phyloP scores from a whole-genome alignment of 2,888 invertebrate genomes.

The Spodoptera picta region DNA sequence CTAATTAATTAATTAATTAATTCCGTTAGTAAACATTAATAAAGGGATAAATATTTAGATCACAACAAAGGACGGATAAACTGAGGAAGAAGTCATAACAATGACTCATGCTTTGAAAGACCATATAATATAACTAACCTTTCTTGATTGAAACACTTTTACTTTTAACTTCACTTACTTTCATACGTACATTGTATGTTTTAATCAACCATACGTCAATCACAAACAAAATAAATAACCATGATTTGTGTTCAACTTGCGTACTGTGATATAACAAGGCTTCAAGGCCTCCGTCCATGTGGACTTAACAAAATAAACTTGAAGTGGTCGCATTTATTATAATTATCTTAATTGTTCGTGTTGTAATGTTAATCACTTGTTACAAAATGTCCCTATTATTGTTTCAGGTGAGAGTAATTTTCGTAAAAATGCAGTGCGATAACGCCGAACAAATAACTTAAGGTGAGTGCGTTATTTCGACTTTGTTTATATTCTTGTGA shows the following conservation, averaged over 20 bases:
- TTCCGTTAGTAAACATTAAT: constrained; percentile 13
- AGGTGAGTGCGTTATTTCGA: constrained; percentile 60
- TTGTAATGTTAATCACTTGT: constrained; percentile 53
- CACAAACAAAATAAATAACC: constrained; percentile 32
- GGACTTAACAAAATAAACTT: constrained; percentile 40
- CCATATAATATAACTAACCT: not conserved
- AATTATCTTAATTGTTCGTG: constrained; percentile 55
- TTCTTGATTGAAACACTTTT: constrained; percentile 39
- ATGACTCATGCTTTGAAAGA: constrained; percentile 12
- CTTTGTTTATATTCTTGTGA: constrained; percentile 3
- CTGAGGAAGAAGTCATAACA: not conserved
- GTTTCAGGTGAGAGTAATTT: constrained; percentile 82
- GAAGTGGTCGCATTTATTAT: constrained; percentile 51
- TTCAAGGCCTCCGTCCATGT: constrained; percentile 23
- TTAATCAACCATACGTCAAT: constrained; percentile 25
- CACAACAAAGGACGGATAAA: constrained; percentile 7
- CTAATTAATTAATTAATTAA: not conserved
- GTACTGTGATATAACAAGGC: constrained; percentile 37
- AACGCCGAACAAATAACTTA: constrained; percentile 78
- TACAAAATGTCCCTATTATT: constrained; percentile 61
- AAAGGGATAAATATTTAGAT: constrained; percentile 2
- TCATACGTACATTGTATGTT: constrained; percentile 15
- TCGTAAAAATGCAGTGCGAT: constrained; percentile 77
- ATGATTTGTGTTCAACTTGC: constrained; percentile 18
- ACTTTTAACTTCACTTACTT: constrained; percentile 38